Conservation (phyloP, 2,797 vertebrate species). For the Chelidonichthys spinosus region DNA sequence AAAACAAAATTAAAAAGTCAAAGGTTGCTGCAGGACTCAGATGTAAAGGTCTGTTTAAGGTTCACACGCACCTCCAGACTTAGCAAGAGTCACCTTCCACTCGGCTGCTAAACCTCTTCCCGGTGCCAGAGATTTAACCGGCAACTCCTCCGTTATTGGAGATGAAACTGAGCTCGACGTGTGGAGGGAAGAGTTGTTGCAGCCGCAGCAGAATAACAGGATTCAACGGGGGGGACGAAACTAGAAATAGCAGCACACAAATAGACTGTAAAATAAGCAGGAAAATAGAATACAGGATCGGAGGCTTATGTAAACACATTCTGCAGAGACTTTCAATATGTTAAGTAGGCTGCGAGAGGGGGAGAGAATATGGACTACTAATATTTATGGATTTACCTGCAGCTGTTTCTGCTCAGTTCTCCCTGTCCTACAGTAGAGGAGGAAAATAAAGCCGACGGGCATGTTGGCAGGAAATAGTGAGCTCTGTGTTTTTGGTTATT, state of each 20-base stretch:
- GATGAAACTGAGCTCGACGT: conserved; percentile 26
- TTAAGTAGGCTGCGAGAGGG: conserved; percentile 8
- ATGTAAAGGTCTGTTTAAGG: background rate
- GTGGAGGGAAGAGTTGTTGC: conserved; percentile 16
- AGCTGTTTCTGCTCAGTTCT: conserved; percentile 34
- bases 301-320: conserved; percentile 38
- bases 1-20: background rate
- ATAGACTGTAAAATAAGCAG: conserved; percentile 41
- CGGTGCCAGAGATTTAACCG: conserved; percentile 3
- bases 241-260: conserved; percentile 33
- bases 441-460: conserved; percentile 11
- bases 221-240: conserved; percentile 6
- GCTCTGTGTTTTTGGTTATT: conserved; percentile 29
- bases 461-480: background rate
- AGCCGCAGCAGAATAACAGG: conserved; percentile 24
- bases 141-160: conserved; percentile 2
- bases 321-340: conserved; percentile 42
- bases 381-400: conserved; percentile 35
- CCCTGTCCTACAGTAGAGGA: conserved; percentile 15
- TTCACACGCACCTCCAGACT: conserved; percentile 3
- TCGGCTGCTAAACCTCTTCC: background rate
- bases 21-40: background rate
- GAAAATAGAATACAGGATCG: conserved; percentile 18
- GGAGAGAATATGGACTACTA: background rate
- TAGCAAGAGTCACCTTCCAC: conserved; percentile 1